These are phyloP conservation scores for Trisateles emortualis DNA, from an alignment of 2,888 invertebrate genomes.

Conservation along the genomic window DNA sequence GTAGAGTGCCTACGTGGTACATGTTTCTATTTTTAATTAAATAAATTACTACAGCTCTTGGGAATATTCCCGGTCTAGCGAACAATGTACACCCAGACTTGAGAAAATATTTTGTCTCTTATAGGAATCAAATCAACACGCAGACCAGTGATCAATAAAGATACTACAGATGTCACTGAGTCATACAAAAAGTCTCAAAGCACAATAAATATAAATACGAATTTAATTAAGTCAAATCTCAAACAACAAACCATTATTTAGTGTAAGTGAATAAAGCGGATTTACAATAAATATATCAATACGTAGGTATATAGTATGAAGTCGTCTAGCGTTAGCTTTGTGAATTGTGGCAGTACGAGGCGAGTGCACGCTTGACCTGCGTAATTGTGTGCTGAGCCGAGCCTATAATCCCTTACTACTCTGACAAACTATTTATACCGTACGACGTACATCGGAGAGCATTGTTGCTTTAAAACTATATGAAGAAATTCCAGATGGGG, in stretches of 20 bases:
- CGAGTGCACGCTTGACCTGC: constrained; percentile 74
- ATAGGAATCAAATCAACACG: too few relatives aligned
- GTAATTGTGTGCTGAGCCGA: constrained; percentile 74
- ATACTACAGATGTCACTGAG: too few relatives aligned
- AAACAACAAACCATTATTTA: constrained; percentile 9
- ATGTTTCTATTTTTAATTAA: too few relatives aligned
- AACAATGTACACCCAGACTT: too few relatives aligned
- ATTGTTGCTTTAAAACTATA: background rate
- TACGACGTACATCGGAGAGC: constrained; percentile 36
- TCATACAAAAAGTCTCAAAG: background rate
- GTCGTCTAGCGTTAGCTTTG: constrained; percentile 55
- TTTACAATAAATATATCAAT: constrained; percentile 28
- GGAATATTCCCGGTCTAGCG: too few relatives aligned
- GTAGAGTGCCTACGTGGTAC: too few relatives aligned
- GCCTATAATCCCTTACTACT: constrained; percentile 64
- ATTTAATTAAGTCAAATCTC: constrained; percentile 1
- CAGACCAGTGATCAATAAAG: too few relatives aligned
- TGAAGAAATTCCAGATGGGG: too few relatives aligned
- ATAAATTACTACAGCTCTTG: too few relatives aligned
- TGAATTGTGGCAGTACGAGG: constrained; percentile 58
- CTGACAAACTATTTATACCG: constrained; percentile 49
- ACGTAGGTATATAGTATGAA: constrained; percentile 39
- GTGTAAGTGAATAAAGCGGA: constrained; percentile 16
- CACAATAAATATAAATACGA: background rate
- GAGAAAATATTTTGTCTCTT: too few relatives aligned